phyloP scores from a whole-genome alignment of 2,797 vertebrate genomes.

The Remorina albescens region DNA sequence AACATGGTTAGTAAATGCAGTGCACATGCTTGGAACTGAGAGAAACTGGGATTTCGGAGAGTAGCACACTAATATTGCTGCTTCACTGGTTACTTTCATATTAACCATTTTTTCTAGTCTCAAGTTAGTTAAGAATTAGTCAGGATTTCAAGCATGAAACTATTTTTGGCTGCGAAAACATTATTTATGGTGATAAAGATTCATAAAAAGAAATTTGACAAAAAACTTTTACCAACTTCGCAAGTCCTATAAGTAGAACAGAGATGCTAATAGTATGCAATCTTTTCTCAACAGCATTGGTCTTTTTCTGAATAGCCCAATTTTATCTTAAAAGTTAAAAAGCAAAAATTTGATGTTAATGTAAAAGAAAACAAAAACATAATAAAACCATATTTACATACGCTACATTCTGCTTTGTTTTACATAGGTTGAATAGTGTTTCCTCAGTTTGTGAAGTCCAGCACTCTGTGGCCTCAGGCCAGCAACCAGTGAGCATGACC shows the following conservation, averaged over 20 bases:
- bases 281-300: too few species aligned
- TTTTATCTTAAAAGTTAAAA: too few species aligned
- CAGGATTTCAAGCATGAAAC: constrained; percentile 23
- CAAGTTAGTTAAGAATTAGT: constrained; percentile 25
- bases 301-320: too few species aligned
- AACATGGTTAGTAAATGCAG: too few species aligned
- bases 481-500: constrained; percentile 59
- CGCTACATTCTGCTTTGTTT: constrained; percentile 28
- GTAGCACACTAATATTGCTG: constrained; percentile 39
- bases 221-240: too few species aligned
- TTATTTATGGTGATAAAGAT: constrained; percentile 20
- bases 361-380: neutral
- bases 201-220: neutral
- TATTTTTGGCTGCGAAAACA: constrained; percentile 16
- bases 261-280: too few species aligned
- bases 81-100: constrained; percentile 57
- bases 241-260: too few species aligned
- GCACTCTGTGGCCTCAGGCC: constrained; percentile 64
- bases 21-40: too few species aligned
- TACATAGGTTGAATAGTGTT: constrained; percentile 59
- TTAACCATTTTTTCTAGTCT: constrained; percentile 30
- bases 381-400: constrained; percentile 26
- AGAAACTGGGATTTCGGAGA: too few species aligned
- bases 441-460: constrained; percentile 60
- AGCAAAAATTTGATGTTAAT: constrained; percentile 9